A percentile compares a stretch with the other conserved stretches of the same genome.
Evolutionary conservation across 1,140 invertebrate species (phyloP).

Genomic region (Listronotus oregonensis): DNA sequence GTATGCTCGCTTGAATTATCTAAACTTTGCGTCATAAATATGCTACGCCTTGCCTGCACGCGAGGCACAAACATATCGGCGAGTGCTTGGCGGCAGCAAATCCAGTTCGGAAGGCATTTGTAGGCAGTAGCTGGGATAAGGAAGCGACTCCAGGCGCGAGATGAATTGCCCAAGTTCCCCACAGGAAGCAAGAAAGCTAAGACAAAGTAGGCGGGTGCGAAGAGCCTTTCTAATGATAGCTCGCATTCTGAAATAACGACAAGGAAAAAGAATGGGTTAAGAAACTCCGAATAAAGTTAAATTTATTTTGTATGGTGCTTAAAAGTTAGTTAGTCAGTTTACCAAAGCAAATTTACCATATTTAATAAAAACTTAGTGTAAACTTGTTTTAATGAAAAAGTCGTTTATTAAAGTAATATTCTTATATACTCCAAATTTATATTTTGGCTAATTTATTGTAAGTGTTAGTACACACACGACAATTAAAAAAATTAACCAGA

Average conservation of each 20-base stretch:
- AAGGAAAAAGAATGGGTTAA: constrained; percentile 16
- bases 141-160: constrained; percentile 48
- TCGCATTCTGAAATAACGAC: constrained; percentile 17
- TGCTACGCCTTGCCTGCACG: constrained; percentile 11
- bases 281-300: constrained; percentile 11
- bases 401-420: no score
- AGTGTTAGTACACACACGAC: no score
- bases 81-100: constrained; percentile 49
- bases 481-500: no score
- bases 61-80: constrained; percentile 47
- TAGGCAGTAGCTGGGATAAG: constrained; percentile 46
- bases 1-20: constrained; percentile 4
- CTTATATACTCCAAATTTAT: no score
- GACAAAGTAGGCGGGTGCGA: constrained; percentile 46
- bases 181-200: constrained; percentile 49
- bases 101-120: constrained; percentile 53
- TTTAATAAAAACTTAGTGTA: no score
- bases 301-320: constrained; percentile 6
- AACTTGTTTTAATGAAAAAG: no score
- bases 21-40: constrained; percentile 22
- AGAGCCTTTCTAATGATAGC: constrained; percentile 30
- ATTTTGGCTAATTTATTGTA: no score
- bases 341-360: no score
- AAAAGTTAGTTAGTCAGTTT: constrained; percentile 9
- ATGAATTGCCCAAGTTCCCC: constrained; percentile 52